These are phyloP conservation scores for Euleptes europaea DNA, from an alignment of 2,113 vertebrate genomes.

Conservation along the genomic window DNA sequence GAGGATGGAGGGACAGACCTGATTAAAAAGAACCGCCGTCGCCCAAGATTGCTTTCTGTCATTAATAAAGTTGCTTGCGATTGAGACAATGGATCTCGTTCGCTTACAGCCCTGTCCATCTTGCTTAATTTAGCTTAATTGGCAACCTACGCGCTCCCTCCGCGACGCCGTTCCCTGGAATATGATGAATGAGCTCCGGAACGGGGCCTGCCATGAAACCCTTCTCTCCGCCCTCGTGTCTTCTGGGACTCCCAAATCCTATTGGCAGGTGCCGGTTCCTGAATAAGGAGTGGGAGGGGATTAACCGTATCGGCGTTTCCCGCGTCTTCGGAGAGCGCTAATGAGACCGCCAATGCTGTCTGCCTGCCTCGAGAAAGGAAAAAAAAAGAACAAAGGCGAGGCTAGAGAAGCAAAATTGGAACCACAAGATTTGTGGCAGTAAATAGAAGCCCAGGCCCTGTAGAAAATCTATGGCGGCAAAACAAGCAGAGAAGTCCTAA, in stretches of 20 bases:
- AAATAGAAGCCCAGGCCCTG: slow-evolving; percentile 52
- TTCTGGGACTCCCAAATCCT: slow-evolving; percentile 56
- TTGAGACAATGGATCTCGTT: slow-evolving; percentile 36
- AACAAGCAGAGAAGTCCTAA: slow-evolving; percentile 43
- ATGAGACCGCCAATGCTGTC: slow-evolving; percentile 44
- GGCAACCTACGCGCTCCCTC: slow-evolving; percentile 33
- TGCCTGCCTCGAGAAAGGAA: slow-evolving; percentile 45
- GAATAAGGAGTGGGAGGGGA: slow-evolving; percentile 60
- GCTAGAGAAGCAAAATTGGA: slow-evolving; percentile 43
- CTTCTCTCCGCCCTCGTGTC: slow-evolving; percentile 33
- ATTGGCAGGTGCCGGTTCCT: slow-evolving; percentile 44
- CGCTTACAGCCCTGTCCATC: slow-evolving; percentile 32
- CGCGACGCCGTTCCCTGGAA: slow-evolving; percentile 33
- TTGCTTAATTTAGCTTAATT: slow-evolving; percentile 59
- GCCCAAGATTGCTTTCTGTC: slow-evolving; percentile 16
- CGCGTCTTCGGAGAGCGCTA: slow-evolving; percentile 51
- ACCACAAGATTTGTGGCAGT: slow-evolving; percentile 48
- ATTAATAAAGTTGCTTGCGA: slow-evolving; percentile 58
- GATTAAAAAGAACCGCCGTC: slow-evolving; percentile 54
- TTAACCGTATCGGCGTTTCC: slow-evolving; percentile 57
- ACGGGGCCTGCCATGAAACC: slow-evolving; percentile 37
- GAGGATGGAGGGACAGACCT: slow-evolving; percentile 30
- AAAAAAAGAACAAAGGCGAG: slow-evolving; percentile 41
- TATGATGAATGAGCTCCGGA: slow-evolving; percentile 40
- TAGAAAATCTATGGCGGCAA: slow-evolving; percentile 59